Percentiles rank a stretch among this genome's conserved stretches.
Conservation (phyloP, 2,888 invertebrate species). For the Caenorhabditis sp. region DNA sequence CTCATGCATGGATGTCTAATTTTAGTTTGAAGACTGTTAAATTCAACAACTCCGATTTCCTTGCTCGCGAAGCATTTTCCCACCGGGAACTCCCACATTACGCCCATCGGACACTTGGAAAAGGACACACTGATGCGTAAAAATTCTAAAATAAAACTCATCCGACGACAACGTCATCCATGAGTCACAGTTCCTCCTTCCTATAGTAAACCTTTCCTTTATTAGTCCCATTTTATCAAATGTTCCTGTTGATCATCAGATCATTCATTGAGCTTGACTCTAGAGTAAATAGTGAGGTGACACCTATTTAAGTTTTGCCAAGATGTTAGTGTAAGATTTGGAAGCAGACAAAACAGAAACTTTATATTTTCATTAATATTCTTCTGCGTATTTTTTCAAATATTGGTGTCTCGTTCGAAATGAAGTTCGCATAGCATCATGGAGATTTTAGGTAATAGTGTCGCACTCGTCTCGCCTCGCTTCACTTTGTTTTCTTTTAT, state of each 20-base stretch:
- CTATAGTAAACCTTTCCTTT: constrained; percentile 4
- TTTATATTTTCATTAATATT: background rate
- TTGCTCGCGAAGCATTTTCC: background rate
- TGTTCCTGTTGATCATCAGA: constrained; percentile 29
- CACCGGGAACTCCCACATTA: constrained; percentile 1
- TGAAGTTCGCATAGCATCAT: too few relatives aligned
- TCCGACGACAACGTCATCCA: constrained; percentile 12
- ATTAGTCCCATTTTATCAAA: constrained; percentile 15
- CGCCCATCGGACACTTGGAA: background rate
- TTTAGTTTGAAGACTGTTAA: background rate
- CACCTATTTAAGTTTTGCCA: background rate
- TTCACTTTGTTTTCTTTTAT: too few relatives aligned
- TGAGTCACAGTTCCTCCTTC: constrained; percentile 29
- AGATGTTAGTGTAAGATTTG: background rate
- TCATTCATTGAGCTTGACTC: constrained; percentile 16
- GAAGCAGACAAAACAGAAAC: background rate
- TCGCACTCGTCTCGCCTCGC: too few relatives aligned
- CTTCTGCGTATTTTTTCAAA: too few relatives aligned
- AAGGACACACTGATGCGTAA: constrained; percentile 28
- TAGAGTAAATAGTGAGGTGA: background rate
- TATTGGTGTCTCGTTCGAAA: too few relatives aligned
- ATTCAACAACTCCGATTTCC: background rate
- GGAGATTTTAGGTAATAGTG: too few relatives aligned
- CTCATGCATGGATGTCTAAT: too few relatives aligned
- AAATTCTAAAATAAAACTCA: constrained; percentile 17